Evolutionary conservation across 2,888 invertebrate genomes (phyloP).

Genomic region (Agelastica alni): DNA sequence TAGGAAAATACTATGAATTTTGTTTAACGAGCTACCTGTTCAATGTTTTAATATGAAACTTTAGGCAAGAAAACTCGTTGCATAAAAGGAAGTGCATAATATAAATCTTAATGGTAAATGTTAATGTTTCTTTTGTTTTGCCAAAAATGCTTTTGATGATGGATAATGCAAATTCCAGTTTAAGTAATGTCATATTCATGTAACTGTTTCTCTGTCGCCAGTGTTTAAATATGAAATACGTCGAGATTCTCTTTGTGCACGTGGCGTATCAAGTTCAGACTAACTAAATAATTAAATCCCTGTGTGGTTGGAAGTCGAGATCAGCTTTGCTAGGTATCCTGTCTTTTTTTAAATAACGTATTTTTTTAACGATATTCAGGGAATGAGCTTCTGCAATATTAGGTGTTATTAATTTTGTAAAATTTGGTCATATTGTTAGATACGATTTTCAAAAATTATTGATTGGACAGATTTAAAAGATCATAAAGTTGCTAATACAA

Average conservation of each 20-base stretch:
- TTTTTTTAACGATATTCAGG: neutral
- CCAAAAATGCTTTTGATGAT: slow-evolving; percentile 5
- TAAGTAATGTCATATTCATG: slow-evolving; percentile 10
- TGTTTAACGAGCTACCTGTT: neutral
- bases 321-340: slow-evolving; percentile 7
- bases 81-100: neutral
- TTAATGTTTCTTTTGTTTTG: slow-evolving; percentile 6
- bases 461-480: too few species aligned
- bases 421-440: too few species aligned
- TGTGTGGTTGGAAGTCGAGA: slow-evolving; percentile 5
- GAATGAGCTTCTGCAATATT: too few species aligned
- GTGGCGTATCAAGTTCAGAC: slow-evolving; percentile 11
- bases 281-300: slow-evolving; percentile 9
- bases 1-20: neutral
- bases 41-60: neutral
- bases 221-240: slow-evolving; percentile 10
- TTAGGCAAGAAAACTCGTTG: neutral
- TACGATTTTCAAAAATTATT: too few species aligned
- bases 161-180: slow-evolving; percentile 6
- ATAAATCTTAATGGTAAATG: slow-evolving; percentile 2
- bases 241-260: slow-evolving; percentile 5
- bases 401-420: too few species aligned
- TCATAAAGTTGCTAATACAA: too few species aligned
- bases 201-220: slow-evolving; percentile 4
- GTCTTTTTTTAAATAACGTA: slow-evolving; percentile 9